phyloP scores from a whole-genome alignment of 2,888 invertebrate genomes.

The Hedychridium roseum region DNA sequence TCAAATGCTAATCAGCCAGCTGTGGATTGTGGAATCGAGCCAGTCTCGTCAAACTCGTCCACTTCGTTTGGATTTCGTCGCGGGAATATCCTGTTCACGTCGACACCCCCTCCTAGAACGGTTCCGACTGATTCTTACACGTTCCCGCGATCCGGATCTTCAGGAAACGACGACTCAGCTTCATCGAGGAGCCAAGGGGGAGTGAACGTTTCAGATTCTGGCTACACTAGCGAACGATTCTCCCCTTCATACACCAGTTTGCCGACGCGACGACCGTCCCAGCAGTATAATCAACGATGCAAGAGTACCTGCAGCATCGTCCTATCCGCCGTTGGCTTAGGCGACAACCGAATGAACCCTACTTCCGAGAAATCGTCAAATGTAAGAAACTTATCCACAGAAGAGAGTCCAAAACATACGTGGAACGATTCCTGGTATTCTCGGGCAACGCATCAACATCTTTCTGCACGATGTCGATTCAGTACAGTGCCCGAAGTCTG shows the following conservation, averaged over 20 bases:
- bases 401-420: slow-evolving; percentile 47
- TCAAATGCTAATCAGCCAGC: too few species aligned
- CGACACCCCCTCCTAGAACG: slow-evolving; percentile 61
- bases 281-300: slow-evolving; percentile 67
- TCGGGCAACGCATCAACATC: slow-evolving; percentile 49
- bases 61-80: slow-evolving; percentile 64
- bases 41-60: too few species aligned
- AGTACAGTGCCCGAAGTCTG: slow-evolving; percentile 63
- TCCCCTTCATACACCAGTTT: slow-evolving; percentile 61
- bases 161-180: slow-evolving; percentile 30
- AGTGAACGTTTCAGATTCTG: slow-evolving; percentile 61
- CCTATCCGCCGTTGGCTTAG: slow-evolving; percentile 66
- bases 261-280: slow-evolving; percentile 49
- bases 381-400: slow-evolving; percentile 38
- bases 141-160: slow-evolving; percentile 43
- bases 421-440: slow-evolving; percentile 64
- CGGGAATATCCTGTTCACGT: slow-evolving; percentile 67
- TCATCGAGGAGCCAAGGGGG: slow-evolving; percentile 28
- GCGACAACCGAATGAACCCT: slow-evolving; percentile 34
- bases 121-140: slow-evolving; percentile 45
- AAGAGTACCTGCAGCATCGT: slow-evolving; percentile 76
- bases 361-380: slow-evolving; percentile 38
- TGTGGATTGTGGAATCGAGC: too few species aligned
- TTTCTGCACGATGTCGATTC: slow-evolving; percentile 38
- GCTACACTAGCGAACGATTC: slow-evolving; percentile 68